phyloP scores from a whole-genome alignment of 2,113 vertebrate genomes.

The Sapajus apella region DNA sequence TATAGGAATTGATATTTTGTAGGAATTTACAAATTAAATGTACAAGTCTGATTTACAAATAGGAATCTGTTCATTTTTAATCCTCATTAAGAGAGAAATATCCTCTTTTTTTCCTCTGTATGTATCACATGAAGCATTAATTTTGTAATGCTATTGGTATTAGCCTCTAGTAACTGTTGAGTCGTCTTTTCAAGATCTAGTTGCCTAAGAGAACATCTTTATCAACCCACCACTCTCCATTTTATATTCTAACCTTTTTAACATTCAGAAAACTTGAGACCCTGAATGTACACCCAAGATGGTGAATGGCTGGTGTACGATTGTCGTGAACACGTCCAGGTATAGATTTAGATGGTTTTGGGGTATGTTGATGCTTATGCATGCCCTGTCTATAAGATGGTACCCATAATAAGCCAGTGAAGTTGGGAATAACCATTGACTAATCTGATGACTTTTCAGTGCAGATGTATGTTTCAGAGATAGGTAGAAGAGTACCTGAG shows the following conservation, averaged over 20 bases:
- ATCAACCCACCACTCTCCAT: not conserved
- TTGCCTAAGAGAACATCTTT: not conserved
- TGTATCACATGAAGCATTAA: not conserved
- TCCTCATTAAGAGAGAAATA: not conserved
- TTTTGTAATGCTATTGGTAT: not conserved
- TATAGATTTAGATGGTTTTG: rapidly evolving
- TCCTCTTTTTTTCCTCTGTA: not conserved
- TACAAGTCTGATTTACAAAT: not conserved
- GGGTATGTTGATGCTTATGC: not conserved
- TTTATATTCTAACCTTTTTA: not conserved
- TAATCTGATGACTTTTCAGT: not conserved
- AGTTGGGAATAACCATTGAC: not conserved
- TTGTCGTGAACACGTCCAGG: not conserved
- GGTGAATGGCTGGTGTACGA: not conserved
- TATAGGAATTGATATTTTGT: not conserved
- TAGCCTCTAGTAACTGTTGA: not conserved
- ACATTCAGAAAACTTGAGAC: not conserved
- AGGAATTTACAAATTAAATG: constrained; percentile 42
- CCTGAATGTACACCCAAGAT: not conserved
- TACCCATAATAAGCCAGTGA: not conserved
- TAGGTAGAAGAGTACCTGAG: not conserved
- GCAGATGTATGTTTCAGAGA: not conserved
- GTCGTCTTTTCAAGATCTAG: not conserved
- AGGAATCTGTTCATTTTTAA: constrained; percentile 12
- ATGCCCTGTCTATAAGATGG: not conserved